These are phyloP conservation scores for Misgurnus anguillicaudatus DNA, from an alignment of 2,113 vertebrate genomes.

Conservation along the genomic window DNA sequence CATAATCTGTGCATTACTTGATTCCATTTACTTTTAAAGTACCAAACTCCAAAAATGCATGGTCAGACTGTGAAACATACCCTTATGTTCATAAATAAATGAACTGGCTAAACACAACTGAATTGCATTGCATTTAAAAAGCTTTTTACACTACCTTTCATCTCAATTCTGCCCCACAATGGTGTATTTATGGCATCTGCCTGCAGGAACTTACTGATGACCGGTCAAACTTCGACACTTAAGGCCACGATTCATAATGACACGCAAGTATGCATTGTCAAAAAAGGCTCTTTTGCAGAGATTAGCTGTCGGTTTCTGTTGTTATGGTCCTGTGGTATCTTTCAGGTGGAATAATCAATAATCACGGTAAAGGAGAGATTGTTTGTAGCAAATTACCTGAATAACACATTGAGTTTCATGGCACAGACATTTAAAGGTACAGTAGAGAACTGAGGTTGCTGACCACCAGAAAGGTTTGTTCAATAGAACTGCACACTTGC, in stretches of 20 bases:
- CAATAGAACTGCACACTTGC: background rate
- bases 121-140: background rate
- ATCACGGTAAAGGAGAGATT: background rate
- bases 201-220: no score
- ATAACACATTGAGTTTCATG: background rate
- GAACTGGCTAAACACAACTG: background rate
- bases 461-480: background rate
- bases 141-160: no score
- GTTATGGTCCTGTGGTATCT: no score
- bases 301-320: no score
- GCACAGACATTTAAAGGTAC: background rate
- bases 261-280: background rate
- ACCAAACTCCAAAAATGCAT: constrained; percentile 25
- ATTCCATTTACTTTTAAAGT: no score
- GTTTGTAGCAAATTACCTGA: background rate
- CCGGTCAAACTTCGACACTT: no score
- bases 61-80: constrained; percentile 1
- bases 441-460: background rate
- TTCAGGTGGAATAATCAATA: no score
- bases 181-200: no score
- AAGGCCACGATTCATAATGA: no score
- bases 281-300: background rate
- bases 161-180: no score
- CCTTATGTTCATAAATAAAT: background rate
- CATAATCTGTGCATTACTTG: constrained; percentile 74